A percentile compares a stretch with the other conserved stretches of the same genome.
Evolutionary conservation across 2,113 vertebrate species (phyloP).

Genomic region (Riparia riparia): DNA sequence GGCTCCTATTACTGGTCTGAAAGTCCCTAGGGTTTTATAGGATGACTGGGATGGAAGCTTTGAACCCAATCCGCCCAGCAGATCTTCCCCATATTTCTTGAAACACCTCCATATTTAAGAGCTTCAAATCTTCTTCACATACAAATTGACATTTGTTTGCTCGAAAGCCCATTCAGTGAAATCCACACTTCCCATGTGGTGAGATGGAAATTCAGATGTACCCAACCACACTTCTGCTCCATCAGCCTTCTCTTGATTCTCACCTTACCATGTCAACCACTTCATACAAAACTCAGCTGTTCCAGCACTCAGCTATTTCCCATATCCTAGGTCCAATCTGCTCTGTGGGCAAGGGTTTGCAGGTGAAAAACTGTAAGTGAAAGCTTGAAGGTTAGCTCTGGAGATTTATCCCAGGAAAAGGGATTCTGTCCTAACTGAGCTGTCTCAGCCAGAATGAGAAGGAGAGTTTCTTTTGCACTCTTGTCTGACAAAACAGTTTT

Average conservation of each 20-base stretch:
- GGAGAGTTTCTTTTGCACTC: background rate
- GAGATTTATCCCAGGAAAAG: conserved; percentile 3
- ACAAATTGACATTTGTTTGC: conserved; percentile 26
- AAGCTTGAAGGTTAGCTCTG: background rate
- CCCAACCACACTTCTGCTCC: background rate
- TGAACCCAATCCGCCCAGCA: background rate
- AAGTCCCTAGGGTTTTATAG: conserved; percentile 35
- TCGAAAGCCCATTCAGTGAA: conserved; percentile 16
- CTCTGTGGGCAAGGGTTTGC: background rate
- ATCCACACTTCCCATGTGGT: background rate
- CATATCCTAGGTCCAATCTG: background rate
- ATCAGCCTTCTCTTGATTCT: background rate
- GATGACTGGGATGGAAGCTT: background rate
- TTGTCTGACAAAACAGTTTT: conserved; percentile 45
- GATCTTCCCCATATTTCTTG: background rate
- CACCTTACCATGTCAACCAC: background rate
- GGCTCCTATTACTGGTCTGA: background rate
- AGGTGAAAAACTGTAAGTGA: background rate
- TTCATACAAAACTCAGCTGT: background rate
- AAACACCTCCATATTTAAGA: background rate
- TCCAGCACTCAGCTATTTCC: background rate
- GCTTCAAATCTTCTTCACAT: background rate
- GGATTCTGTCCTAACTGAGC: background rate
- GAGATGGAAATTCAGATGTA: background rate
- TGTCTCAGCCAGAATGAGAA: background rate